phyloP scores from a whole-genome alignment of 2,888 invertebrate genomes.

The Oscheius sp. region DNA sequence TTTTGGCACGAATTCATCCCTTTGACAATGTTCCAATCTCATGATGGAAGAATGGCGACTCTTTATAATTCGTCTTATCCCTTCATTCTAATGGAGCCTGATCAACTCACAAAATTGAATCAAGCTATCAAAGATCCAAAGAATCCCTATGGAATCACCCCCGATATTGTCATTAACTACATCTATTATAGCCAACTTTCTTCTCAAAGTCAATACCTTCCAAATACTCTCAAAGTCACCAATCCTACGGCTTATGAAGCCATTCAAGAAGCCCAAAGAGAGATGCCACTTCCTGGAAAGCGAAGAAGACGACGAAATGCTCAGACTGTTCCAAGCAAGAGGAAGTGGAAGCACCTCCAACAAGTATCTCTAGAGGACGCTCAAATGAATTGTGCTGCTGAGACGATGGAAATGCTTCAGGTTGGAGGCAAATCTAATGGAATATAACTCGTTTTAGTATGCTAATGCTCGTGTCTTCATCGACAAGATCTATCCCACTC shows the following conservation, averaged over 20 bases:
- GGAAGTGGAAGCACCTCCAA: background rate
- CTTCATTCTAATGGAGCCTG: constrained; percentile 42
- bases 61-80: constrained; percentile 25
- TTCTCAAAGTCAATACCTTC: constrained; percentile 43
- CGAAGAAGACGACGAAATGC: background rate
- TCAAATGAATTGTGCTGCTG: constrained; percentile 39
- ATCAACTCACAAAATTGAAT: constrained; percentile 17
- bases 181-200: constrained; percentile 49
- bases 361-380: background rate
- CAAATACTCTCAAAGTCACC: constrained; percentile 9
- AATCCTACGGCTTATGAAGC: background rate
- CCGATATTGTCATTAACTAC: constrained; percentile 51
- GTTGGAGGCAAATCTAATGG: background rate
- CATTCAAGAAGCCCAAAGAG: background rate
- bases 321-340: background rate
- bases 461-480: constrained; percentile 63
- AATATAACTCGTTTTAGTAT: constrained; percentile 35
- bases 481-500: constrained; percentile 57
- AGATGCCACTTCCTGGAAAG: background rate
- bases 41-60: background rate
- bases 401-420: constrained; percentile 44
- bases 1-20: constrained; percentile 48
- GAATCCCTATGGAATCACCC: constrained; percentile 33
- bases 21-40: background rate
- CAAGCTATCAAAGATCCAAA: background rate